Evolutionary conservation across 2,888 invertebrate species (phyloP), one percentile per base, ranked within the genome.

Genomic region (Orthosia cruda): DNA sequence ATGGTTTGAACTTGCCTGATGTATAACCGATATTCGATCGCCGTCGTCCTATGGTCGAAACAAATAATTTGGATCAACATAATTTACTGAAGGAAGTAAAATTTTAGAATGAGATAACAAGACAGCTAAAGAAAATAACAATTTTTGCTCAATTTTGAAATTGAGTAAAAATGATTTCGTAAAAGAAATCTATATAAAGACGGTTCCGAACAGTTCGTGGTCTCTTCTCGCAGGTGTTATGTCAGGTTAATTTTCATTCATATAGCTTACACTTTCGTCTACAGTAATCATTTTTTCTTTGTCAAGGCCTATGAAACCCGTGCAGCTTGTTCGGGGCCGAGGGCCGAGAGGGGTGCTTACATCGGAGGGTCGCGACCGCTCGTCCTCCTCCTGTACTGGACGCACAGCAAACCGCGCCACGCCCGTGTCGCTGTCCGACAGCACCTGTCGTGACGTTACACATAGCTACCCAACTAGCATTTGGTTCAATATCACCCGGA

Each of bases 361-460:
- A 83, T 96, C 95, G 91, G 96, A 95, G 92, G 94, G 93, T 89
- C 94, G 95, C 71, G 97, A 97, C 74, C 93, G 96, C 91, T 98
- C 97, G 87, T 97, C 97, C 89, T 98, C 98, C 94, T 98, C 98
- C 82, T 98, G 97, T 68, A 97, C 97, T 26, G 98, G 97, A 76
- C 98, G 97, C 84, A 98, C 98, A 90, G 97, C 97, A 94, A 98
- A 98, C 89, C 98, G 98, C 88, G 95, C 93, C 80, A 91, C 94
- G 83, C 95, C 96, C 68, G 96, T 96, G 91, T 96, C 96, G 89
- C 96, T 96, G 93, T 96, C 96, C 85, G 96, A 96, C 94, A 96
- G 95, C 94, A 96, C 96, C 96, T 96, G 95, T 88, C 91, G 90
- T 88, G 89, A 90, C 87, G 88, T 87, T 84, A 87, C 82, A 91